Evolutionary conservation across 1,140 invertebrate genomes (phyloP).

Genomic region (Berghia stephanieae): DNA sequence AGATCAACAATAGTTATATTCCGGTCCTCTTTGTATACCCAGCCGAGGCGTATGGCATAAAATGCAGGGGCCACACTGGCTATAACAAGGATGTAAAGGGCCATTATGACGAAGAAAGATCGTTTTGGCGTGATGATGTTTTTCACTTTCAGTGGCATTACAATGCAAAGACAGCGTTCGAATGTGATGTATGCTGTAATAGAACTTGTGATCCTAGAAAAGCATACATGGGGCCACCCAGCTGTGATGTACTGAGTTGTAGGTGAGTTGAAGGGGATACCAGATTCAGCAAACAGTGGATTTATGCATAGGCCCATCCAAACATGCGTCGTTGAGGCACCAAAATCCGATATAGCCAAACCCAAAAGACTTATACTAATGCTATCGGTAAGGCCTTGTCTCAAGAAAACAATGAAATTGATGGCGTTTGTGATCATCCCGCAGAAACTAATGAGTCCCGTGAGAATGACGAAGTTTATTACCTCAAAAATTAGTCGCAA

Average conservation of each 20-base stretch:
- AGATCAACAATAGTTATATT: neutral
- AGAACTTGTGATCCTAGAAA: neutral
- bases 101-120: neutral
- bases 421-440: no score
- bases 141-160: conserved; percentile 14
- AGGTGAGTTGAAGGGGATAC: neutral
- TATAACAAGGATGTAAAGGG: neutral
- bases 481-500: no score
- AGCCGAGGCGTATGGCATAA: neutral
- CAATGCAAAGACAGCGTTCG: conserved; percentile 16
- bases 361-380: neutral
- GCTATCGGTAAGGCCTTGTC: neutral
- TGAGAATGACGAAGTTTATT: no score
- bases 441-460: no score
- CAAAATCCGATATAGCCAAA: neutral
- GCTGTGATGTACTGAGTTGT: neutral
- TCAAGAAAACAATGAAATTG: no score
- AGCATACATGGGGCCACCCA: conserved; percentile 13
- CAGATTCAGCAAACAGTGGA: neutral
- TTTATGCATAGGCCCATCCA: conserved; percentile 15
- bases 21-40: neutral
- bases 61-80: neutral
- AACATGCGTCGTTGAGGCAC: neutral
- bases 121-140: neutral
- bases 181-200: conserved; percentile 19